Percentiles rank a stretch among this genome's conserved stretches.
phyloP scores from a whole-genome alignment of 2,888 invertebrate species.

The Venusia cambrica region DNA sequence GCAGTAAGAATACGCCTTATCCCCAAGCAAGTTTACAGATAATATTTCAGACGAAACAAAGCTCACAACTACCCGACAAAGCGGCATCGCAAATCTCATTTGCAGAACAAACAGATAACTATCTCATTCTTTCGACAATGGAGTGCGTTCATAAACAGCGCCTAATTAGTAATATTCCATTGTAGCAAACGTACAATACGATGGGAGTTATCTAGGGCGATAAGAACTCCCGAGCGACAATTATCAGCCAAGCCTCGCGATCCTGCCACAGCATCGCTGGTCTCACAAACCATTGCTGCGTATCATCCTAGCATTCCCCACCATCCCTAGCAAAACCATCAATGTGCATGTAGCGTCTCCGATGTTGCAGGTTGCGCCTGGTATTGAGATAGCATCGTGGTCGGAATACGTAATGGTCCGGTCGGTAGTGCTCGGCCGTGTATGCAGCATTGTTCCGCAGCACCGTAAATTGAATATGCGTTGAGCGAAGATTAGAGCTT shows the following conservation, averaged over 20 bases:
- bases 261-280: conserved; percentile 23
- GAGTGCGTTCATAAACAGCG: conserved; percentile 74
- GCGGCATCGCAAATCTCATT: conserved; percentile 77
- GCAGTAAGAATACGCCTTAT: conserved; percentile 29
- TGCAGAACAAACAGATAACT: conserved; percentile 75
- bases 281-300: conserved; percentile 38
- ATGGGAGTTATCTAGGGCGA: conserved; percentile 78
- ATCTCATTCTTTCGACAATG: conserved; percentile 80
- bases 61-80: conserved; percentile 73
- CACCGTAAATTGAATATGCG: conserved; percentile 66
- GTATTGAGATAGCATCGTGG: conserved; percentile 55
- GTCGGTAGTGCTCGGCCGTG: conserved; percentile 72
- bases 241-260: conserved; percentile 71
- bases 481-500: conserved; percentile 43
- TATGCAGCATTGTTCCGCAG: conserved; percentile 50
- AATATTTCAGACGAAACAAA: conserved; percentile 71
- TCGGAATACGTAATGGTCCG: conserved; percentile 74
- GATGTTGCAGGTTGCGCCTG: conserved; percentile 26
- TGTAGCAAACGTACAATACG: conserved; percentile 73
- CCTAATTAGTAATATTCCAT: conserved; percentile 81
- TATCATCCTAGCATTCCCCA: conserved; percentile 9
- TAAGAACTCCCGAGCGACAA: conserved; percentile 72
- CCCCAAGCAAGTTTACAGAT: conserved; percentile 50
- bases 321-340: conserved; percentile 5
- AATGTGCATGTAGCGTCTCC: conserved; percentile 4